Evolutionary conservation across 2,113 vertebrate species (phyloP).

Genomic region (Cyprinodon tularosa): DNA sequence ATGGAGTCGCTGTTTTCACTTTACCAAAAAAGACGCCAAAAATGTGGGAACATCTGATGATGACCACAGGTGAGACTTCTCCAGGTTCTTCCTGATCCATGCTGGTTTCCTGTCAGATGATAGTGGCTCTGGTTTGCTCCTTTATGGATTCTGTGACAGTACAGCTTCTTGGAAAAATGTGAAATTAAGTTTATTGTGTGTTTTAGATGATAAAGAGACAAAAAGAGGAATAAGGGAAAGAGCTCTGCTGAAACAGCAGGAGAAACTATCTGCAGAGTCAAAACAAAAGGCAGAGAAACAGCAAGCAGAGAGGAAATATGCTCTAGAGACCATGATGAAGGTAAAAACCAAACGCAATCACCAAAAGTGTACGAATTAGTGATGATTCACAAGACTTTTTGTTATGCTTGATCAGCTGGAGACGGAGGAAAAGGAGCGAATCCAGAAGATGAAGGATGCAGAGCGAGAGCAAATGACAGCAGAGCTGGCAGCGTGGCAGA

Average conservation of each 20-base stretch:
- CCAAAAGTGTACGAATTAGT: not conserved
- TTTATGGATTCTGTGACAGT: not conserved
- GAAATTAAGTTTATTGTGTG: not conserved
- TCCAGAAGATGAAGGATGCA: slow-evolving; percentile 86
- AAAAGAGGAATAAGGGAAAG: slow-evolving; percentile 82
- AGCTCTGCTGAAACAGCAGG: slow-evolving; percentile 83
- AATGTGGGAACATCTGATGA: slow-evolving; percentile 84
- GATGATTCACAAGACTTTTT: not conserved
- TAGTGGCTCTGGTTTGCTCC: not conserved
- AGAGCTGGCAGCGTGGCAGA: slow-evolving; percentile 87
- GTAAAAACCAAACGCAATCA: slow-evolving; percentile 50
- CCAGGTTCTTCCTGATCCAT: not conserved
- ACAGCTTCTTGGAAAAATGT: too few relatives aligned
- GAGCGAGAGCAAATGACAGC: slow-evolving; percentile 80
- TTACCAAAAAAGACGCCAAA: slow-evolving; percentile 83
- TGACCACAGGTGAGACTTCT: slow-evolving; percentile 72
- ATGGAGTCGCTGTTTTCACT: slow-evolving; percentile 84
- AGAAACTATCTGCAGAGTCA: slow-evolving; percentile 77
- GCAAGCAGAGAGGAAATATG: slow-evolving; percentile 83
- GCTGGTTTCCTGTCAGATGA: too few relatives aligned
- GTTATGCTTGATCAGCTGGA: slow-evolving; percentile 82
- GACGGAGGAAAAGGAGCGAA: slow-evolving; percentile 83
- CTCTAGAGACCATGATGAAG: slow-evolving; percentile 89
- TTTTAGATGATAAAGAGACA: slow-evolving; percentile 83
- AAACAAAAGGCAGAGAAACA: slow-evolving; percentile 78